phyloP scores from a whole-genome alignment of 2,797 vertebrate genomes.

The Anas acuta region DNA sequence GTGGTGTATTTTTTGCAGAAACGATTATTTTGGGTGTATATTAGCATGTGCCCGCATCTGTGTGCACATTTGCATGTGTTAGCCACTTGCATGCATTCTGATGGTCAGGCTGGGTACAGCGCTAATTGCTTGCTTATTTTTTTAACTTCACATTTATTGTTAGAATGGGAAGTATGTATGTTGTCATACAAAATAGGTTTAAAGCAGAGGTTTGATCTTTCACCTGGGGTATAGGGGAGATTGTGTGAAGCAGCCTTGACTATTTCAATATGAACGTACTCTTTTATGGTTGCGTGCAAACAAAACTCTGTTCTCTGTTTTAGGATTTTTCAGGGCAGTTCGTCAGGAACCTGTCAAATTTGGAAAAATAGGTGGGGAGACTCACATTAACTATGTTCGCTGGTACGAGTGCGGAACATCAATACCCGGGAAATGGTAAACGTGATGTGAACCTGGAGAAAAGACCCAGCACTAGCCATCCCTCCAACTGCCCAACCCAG shows the following conservation, averaged over 20 bases:
- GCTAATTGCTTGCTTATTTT: neutral
- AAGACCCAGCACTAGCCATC: neutral
- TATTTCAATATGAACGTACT: too few species aligned
- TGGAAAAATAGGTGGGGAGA: constrained; percentile 92
- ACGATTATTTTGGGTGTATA: neutral
- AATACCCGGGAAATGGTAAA: constrained; percentile 97
- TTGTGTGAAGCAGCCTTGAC: too few species aligned
- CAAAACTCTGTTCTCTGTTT: constrained; percentile 1
- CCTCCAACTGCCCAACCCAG: neutral
- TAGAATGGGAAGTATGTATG: neutral
- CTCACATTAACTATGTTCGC: constrained; percentile 90
- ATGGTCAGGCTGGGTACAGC: neutral
- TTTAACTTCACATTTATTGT: neutral
- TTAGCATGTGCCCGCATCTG: too few species aligned
- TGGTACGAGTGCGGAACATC: constrained; percentile 98
- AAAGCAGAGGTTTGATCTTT: too few species aligned
- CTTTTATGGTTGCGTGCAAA: neutral
- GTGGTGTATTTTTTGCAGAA: rapidly evolving
- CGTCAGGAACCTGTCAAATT: constrained; percentile 95
- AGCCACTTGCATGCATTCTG: neutral
- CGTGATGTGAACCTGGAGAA: neutral
- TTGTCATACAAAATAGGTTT: too few species aligned
- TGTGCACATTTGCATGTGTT: rapidly evolving
- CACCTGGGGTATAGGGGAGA: too few species aligned
- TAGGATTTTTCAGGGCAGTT: constrained; percentile 93